Percentiles rank a stretch among this genome's conserved stretches.
These are phyloP conservation scores for Drosophila putrida DNA, from an alignment of 2,888 invertebrate species.

Conservation along the genomic window DNA sequence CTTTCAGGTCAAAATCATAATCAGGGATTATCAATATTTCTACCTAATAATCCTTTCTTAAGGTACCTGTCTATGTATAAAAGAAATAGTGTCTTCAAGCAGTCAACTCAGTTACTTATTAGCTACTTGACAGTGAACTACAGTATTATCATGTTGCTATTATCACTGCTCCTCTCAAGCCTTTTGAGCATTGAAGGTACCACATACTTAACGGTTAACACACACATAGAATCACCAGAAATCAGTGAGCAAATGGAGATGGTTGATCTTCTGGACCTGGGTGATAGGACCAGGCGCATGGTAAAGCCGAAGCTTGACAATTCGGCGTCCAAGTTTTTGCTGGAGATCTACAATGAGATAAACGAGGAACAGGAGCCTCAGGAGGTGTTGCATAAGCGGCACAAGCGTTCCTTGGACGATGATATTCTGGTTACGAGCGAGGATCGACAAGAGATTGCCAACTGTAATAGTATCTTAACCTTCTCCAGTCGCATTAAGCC, in stretches of 20 bases:
- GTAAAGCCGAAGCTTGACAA: constrained; percentile 85
- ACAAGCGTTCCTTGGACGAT: constrained; percentile 68
- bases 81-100: not conserved
- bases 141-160: constrained; percentile 12
- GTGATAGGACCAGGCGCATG: constrained; percentile 89
- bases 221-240: constrained; percentile 28
- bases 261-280: constrained; percentile 93
- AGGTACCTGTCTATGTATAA: constrained; percentile 58
- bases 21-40: not conserved
- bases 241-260: constrained; percentile 87
- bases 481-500: constrained; percentile 89
- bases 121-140: not conserved
- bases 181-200: constrained; percentile 15
- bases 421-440: constrained; percentile 89
- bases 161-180: constrained; percentile 4
- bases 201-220: constrained; percentile 37
- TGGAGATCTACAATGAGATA: constrained; percentile 94
- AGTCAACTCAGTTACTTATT: constrained; percentile 37
- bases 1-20: not conserved
- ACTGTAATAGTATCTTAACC: constrained; percentile 97
- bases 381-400: constrained; percentile 70
- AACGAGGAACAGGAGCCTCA: constrained; percentile 84
- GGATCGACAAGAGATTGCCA: constrained; percentile 93
- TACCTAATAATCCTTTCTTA: not conserved
- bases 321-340: constrained; percentile 91